These are phyloP conservation scores for Neodiprion virginianus DNA, from an alignment of 1,140 invertebrate species.

Conservation along the genomic window DNA sequence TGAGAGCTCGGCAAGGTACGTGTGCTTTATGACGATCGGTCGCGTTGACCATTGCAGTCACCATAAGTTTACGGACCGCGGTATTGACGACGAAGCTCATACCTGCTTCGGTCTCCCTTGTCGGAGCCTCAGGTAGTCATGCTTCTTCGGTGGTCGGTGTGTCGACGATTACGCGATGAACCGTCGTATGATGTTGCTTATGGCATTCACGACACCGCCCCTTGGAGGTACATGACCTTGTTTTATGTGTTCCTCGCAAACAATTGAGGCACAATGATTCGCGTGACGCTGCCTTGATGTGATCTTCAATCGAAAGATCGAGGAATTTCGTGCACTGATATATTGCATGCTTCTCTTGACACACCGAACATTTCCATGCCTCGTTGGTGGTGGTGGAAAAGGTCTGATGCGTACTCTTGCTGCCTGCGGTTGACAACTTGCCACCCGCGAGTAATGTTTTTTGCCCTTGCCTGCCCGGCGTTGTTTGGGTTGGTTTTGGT, in stretches of 20 bases:
- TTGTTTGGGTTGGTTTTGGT: not conserved
- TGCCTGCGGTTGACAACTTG: not conserved
- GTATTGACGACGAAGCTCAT: not conserved
- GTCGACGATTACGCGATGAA: slow-evolving; percentile 5
- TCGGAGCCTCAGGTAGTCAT: not conserved
- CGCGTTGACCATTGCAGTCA: not conserved
- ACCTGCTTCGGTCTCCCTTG: not conserved
- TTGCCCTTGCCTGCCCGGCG: not conserved
- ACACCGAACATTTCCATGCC: not conserved
- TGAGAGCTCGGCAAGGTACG: not conserved
- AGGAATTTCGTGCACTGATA: not conserved
- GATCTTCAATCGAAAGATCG: not conserved
- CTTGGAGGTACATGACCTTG: not conserved
- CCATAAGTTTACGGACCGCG: not conserved
- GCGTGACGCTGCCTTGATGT: not conserved
- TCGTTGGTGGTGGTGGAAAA: not conserved
- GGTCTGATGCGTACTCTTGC: not conserved
- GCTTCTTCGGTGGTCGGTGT: not conserved
- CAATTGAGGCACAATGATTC: not conserved
- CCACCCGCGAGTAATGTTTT: not conserved
- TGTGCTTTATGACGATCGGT: not conserved
- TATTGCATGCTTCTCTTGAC: not conserved
- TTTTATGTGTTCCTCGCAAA: not conserved
- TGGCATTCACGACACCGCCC: slow-evolving; percentile 4
- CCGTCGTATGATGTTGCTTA: slow-evolving; percentile 5